These are phyloP conservation scores for Callopanchax toddi DNA, from an alignment of 2,113 vertebrate species.

Conservation along the genomic window DNA sequence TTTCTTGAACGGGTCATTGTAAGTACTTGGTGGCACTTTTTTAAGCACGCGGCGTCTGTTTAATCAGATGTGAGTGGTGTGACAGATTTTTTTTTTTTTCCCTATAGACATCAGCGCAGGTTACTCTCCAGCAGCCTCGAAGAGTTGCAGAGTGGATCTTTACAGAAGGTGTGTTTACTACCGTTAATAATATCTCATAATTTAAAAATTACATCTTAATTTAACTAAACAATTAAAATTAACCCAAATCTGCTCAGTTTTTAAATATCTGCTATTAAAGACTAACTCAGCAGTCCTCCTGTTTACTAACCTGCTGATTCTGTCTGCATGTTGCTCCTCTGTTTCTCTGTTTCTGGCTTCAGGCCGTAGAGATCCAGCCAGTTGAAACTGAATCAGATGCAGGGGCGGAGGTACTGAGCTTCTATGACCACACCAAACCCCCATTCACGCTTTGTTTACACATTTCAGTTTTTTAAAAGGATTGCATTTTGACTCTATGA, in stretches of 20 bases:
- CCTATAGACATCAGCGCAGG: conserved; percentile 84
- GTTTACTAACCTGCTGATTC: conserved; percentile 48
- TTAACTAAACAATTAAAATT: conserved; percentile 2
- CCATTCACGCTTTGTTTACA: neutral
- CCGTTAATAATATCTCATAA: neutral
- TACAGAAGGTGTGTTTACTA: conserved; percentile 84
- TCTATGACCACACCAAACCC: conserved; percentile 26
- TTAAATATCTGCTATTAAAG: neutral
- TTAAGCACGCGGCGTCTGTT: neutral
- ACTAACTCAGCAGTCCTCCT: conserved; percentile 12
- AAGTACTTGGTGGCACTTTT: conserved; percentile 8
- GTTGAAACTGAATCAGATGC: conserved; percentile 66
- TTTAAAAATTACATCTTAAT: neutral
- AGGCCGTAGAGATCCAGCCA: conserved; percentile 65
- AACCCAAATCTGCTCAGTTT: neutral
- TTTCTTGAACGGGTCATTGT: conserved; percentile 72
- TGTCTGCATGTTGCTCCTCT: conserved; percentile 17
- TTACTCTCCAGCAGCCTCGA: conserved; percentile 92
- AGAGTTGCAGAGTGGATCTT: conserved; percentile 88
- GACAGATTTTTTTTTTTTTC: conserved; percentile 14
- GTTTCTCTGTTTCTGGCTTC: conserved; percentile 21
- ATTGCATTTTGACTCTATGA: too few species aligned
- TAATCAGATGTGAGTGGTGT: neutral
- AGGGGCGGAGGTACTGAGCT: conserved; percentile 68
- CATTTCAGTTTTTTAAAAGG: too few species aligned